Percentiles rank a stretch among this genome's conserved stretches.
Evolutionary conservation across 2,888 invertebrate genomes (phyloP).

Genomic region (Oxycera nigricornis): DNA sequence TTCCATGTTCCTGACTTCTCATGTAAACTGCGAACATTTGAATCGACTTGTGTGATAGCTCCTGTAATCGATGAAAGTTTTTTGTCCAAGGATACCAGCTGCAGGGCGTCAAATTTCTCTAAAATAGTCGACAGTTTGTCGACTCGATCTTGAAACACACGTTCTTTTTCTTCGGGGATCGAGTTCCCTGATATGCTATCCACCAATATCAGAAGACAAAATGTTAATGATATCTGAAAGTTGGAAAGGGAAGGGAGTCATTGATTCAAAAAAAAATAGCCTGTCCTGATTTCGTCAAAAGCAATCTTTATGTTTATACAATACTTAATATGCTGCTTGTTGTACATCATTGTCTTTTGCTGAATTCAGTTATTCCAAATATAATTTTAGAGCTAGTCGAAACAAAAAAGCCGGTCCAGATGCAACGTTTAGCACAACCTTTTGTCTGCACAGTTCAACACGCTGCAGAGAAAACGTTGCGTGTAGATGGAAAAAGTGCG

Average conservation of each 20-base stretch:
- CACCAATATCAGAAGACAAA: background rate
- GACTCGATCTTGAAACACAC: slow-evolving; percentile 10
- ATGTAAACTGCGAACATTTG: slow-evolving; percentile 62
- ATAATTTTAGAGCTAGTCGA: background rate
- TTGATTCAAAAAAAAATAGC: background rate
- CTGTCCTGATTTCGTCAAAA: background rate
- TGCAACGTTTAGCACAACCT: slow-evolving; percentile 15
- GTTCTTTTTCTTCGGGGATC: slow-evolving; percentile 7
- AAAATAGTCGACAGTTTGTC: slow-evolving; percentile 55
- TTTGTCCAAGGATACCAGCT: slow-evolving; percentile 61
- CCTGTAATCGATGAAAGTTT: slow-evolving; percentile 59
- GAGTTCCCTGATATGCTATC: background rate
- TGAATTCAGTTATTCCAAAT: background rate
- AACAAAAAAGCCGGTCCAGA: background rate
- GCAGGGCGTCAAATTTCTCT: slow-evolving; percentile 61
- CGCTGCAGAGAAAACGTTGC: slow-evolving; percentile 17
- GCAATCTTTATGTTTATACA: background rate
- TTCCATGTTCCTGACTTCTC: slow-evolving; percentile 66
- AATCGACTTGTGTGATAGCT: slow-evolving; percentile 61
- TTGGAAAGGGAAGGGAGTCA: background rate
- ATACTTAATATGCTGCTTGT: background rate
- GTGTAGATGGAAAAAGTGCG: background rate
- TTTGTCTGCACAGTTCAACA: slow-evolving; percentile 7
- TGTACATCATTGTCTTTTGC: background rate
- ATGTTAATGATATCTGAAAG: background rate